These are phyloP conservation scores for Tapera naevia DNA, from an alignment of 2,797 vertebrate genomes.

Conservation along the genomic window DNA sequence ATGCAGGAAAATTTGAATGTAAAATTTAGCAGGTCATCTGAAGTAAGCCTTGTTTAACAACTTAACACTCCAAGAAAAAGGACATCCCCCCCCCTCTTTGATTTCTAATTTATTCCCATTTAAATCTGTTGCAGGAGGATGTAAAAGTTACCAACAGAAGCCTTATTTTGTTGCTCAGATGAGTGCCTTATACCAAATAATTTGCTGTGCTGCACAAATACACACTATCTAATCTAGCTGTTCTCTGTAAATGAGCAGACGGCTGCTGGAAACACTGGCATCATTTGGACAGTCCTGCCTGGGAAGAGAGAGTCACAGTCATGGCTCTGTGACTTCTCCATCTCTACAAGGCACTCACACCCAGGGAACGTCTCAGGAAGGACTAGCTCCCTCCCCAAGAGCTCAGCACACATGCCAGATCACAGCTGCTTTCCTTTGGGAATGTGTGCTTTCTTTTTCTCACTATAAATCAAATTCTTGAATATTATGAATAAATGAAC, in stretches of 20 bases:
- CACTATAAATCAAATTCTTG: not conserved
- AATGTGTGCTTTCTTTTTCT: fast-evolving
- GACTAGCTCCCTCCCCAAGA: not conserved
- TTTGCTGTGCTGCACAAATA: not conserved
- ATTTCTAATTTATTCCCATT: not conserved
- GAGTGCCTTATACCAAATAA: not conserved
- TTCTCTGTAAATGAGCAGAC: not conserved
- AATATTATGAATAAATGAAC: not conserved
- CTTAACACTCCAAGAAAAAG: not conserved
- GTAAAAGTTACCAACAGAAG: not conserved
- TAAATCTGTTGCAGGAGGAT: not conserved
- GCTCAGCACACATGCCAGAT: not conserved
- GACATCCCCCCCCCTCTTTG: not conserved
- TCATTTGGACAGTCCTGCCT: not conserved
- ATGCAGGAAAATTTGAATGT: not conserved
- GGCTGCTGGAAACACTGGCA: not conserved
- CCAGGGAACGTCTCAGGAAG: not conserved
- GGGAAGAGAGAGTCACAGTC: not conserved
- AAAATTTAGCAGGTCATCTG: not conserved
- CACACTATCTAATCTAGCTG: fast-evolving
- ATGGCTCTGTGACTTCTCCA: not conserved
- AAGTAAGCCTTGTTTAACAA: not conserved
- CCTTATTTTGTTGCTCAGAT: not conserved
- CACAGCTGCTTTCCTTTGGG: not conserved
- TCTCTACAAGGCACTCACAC: fast-evolving